These are phyloP conservation scores for Xanthorhoe spadicearia DNA, from an alignment of 2,888 invertebrate genomes.

Conservation along the genomic window DNA sequence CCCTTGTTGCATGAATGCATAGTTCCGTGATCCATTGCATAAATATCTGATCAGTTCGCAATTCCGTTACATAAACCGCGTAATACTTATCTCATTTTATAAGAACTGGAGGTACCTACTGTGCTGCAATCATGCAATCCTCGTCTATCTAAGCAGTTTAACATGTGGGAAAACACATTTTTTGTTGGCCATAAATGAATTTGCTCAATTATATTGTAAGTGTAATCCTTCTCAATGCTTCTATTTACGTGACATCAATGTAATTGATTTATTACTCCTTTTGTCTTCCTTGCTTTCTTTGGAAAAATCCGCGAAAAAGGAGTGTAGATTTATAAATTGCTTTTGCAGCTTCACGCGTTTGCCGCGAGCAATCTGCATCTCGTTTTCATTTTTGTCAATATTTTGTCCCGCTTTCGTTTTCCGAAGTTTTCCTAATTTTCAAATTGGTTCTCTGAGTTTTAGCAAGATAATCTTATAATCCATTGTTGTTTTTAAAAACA, in stretches of 20 bases:
- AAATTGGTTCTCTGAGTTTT: too few relatives aligned
- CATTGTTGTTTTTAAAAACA: too few relatives aligned
- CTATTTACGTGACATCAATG: not conserved
- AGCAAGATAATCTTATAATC: too few relatives aligned
- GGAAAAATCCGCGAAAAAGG: too few relatives aligned
- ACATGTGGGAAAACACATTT: not conserved
- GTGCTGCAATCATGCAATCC: constrained; percentile 7
- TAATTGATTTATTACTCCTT: not conserved
- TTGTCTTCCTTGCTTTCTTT: too few relatives aligned
- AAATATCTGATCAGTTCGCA: constrained; percentile 47
- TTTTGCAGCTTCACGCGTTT: too few relatives aligned
- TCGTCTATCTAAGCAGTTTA: not conserved
- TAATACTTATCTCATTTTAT: constrained; percentile 43
- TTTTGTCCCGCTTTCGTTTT: too few relatives aligned
- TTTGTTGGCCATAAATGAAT: not conserved
- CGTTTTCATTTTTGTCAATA: too few relatives aligned
- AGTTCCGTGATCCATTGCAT: constrained; percentile 56
- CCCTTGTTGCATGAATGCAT: constrained; percentile 32
- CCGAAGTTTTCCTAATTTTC: too few relatives aligned
- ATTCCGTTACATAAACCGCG: constrained; percentile 43
- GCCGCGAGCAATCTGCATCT: too few relatives aligned
- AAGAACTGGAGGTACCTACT: constrained; percentile 23
- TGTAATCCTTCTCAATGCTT: not conserved
- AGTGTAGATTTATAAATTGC: too few relatives aligned
- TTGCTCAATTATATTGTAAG: too few relatives aligned